These are phyloP conservation scores for Vollenhovia emeryi DNA, from an alignment of 1,140 invertebrate genomes.

Conservation along the genomic window DNA sequence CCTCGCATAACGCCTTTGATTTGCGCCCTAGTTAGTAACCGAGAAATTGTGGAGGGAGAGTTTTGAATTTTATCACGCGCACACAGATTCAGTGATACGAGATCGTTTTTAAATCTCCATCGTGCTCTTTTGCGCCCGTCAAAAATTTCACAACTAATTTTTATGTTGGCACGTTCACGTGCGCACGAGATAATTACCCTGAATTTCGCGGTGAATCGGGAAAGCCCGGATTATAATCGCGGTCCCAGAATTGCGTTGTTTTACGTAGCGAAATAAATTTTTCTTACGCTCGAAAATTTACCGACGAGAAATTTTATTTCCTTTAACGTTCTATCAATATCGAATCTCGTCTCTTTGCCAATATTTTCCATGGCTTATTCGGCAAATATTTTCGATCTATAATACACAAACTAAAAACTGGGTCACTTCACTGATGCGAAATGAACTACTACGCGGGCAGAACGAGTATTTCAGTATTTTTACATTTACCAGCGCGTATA, in stretches of 20 bases:
- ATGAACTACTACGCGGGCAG: neutral
- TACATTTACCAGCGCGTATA: neutral
- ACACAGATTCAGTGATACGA: neutral
- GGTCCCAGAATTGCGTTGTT: neutral
- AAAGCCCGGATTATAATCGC: conserved; percentile 7
- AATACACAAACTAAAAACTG: conserved; percentile 44
- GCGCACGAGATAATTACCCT: neutral
- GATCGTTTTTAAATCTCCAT: neutral
- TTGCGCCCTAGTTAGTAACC: conserved; percentile 23
- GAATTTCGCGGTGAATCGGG: neutral
- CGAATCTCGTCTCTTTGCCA: conserved; percentile 28
- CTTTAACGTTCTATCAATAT: conserved; percentile 18
- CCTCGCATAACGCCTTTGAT: neutral
- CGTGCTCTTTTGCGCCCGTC: no score
- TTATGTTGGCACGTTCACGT: neutral
- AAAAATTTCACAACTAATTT: neutral
- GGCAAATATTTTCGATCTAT: conserved; percentile 34
- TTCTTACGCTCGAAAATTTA: conserved; percentile 16
- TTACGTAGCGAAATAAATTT: neutral
- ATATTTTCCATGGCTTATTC: conserved; percentile 45
- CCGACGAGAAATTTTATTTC: conserved; percentile 42
- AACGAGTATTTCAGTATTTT: conserved; percentile 12
- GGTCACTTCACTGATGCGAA: conserved; percentile 19
- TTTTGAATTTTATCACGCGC: neutral
- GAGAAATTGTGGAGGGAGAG: neutral